Percentiles rank a stretch among this genome's conserved stretches.
These are phyloP conservation scores for Egretta garzetta DNA, from an alignment of 2,113 vertebrate genomes.

Conservation along the genomic window DNA sequence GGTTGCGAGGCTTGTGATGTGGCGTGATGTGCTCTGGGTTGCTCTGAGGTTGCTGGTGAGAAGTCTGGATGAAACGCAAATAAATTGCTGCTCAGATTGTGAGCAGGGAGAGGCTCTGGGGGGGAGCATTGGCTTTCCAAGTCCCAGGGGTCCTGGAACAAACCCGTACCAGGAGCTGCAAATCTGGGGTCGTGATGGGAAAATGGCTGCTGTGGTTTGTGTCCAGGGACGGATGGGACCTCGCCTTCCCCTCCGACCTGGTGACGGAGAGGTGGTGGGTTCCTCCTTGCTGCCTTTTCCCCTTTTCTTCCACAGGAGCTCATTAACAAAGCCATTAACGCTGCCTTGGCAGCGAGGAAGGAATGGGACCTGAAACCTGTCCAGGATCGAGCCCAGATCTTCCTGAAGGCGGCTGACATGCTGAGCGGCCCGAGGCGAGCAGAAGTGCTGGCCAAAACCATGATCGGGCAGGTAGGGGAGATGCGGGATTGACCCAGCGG, in stretches of 20 bases:
- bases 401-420: constrained; percentile 89
- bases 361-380: constrained; percentile 93
- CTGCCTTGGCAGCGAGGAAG: constrained; percentile 81
- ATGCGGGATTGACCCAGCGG: rapidly evolving
- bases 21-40: rapidly evolving
- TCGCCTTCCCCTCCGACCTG: rapidly evolving
- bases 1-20: neutral
- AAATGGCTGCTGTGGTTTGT: neutral
- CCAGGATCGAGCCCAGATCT: constrained; percentile 88
- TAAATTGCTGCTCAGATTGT: neutral
- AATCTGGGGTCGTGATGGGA: neutral
- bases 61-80: rapidly evolving
- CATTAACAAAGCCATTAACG: constrained; percentile 88
- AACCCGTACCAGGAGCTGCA: rapidly evolving
- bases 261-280: neutral
- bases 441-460: constrained; percentile 93
- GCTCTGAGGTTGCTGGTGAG: neutral
- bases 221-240: neutral
- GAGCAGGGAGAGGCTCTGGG: neutral
- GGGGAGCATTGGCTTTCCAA: neutral
- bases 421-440: constrained; percentile 86
- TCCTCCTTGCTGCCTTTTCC: neutral
- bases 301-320: constrained; percentile 74
- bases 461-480: constrained; percentile 89
- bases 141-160: neutral